phyloP scores from a whole-genome alignment of 1,140 invertebrate species.

The Cylas formicarius region DNA sequence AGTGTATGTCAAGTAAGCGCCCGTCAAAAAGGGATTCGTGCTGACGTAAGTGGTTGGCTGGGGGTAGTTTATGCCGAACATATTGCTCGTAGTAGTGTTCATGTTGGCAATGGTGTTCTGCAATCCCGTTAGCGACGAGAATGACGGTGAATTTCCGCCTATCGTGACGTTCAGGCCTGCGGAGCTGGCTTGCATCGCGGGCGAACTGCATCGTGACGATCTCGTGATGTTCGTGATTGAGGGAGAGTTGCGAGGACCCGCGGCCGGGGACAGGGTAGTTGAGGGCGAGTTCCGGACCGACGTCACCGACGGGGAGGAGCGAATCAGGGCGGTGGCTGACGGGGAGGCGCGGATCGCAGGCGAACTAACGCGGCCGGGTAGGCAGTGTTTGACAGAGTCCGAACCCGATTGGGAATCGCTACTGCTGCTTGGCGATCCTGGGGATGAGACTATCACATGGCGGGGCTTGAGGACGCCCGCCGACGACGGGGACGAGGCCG shows the following conservation, averaged over 20 bases:
- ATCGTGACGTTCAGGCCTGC: conserved; percentile 52
- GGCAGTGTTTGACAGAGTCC: conserved; percentile 58
- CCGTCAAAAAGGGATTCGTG: conserved; percentile 52
- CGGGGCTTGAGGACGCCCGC: conserved; percentile 42
- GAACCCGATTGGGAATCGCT: conserved; percentile 57
- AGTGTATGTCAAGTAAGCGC: conserved; percentile 46
- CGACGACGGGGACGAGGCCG: conserved; percentile 18
- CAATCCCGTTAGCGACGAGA: conserved; percentile 34
- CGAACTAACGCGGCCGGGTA: conserved; percentile 37
- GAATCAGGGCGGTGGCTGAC: conserved; percentile 26
- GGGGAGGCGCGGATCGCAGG: conserved; percentile 32
- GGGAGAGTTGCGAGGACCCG: conserved; percentile 33
- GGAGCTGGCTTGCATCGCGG: conserved; percentile 49
- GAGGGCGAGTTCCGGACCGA: conserved; percentile 31
- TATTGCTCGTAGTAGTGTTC: conserved; percentile 34
- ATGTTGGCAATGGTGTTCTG: conserved; percentile 40
- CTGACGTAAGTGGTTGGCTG: conserved; percentile 43
- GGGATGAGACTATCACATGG: conserved; percentile 66
- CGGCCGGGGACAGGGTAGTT: conserved; percentile 36
- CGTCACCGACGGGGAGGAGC: conserved; percentile 31
- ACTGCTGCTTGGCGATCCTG: conserved; percentile 65
- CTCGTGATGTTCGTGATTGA: conserved; percentile 34
- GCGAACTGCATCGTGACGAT: conserved; percentile 41
- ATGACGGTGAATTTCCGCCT: conserved; percentile 41
- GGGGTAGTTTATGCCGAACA: conserved; percentile 33